These are phyloP conservation scores for Pseudochromis fuscus DNA, from an alignment of 2,797 vertebrate species.

Conservation along the genomic window DNA sequence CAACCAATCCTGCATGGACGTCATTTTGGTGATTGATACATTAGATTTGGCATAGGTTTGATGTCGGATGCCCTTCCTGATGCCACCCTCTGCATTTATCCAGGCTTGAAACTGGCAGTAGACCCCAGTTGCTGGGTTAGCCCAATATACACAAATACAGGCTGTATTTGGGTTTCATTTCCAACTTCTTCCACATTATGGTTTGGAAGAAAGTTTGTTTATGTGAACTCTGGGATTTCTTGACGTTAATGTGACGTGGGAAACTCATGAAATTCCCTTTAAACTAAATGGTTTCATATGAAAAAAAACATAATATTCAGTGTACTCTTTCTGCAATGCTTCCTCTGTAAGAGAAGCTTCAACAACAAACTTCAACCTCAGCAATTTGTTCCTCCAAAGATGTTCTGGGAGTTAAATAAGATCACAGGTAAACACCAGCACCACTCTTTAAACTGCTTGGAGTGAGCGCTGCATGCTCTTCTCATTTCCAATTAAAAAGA, in stretches of 20 bases:
- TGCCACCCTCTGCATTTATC: too few species aligned
- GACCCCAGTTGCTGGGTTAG: too few species aligned
- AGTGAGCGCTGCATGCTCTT: neutral
- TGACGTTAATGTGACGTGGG: neutral
- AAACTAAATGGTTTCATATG: conserved; percentile 11
- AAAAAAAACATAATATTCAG: conserved; percentile 13
- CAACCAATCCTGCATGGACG: too few species aligned
- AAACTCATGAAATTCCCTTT: neutral
- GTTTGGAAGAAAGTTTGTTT: neutral
- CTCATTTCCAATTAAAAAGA: conserved; percentile 35
- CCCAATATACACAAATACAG: neutral
- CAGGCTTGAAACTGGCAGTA: too few species aligned
- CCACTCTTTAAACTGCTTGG: conserved; percentile 5
- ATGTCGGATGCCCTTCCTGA: too few species aligned
- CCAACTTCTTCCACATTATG: neutral
- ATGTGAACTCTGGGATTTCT: conserved; percentile 6
- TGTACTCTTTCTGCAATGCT: neutral
- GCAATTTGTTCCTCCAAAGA: neutral
- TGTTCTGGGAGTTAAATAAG: conserved; percentile 8
- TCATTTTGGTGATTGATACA: too few species aligned
- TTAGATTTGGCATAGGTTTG: too few species aligned
- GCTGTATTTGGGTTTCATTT: conserved; percentile 8
- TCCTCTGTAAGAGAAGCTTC: neutral
- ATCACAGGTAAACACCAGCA: neutral
- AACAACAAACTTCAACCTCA: neutral